A percentile compares a stretch with the other conserved stretches of the same genome.
Conservation (phyloP, 1,140 invertebrate genomes). For the Brachionus manjavacas region DNA sequence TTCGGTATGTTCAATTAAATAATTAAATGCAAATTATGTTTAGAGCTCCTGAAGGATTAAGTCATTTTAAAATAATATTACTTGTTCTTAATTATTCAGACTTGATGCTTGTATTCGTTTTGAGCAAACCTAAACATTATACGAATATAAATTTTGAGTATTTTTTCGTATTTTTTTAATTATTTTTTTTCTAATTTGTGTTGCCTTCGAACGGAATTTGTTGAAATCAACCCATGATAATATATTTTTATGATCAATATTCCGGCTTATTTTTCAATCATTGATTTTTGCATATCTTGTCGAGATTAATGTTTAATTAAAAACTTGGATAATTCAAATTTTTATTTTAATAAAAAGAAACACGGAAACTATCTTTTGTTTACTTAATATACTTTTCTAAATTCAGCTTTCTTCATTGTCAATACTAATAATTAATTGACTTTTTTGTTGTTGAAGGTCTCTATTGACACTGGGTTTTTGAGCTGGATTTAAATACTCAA, state of each 20-base stretch:
- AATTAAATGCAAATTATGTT: slow-evolving; percentile 14
- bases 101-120: neutral
- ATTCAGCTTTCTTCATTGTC: neutral
- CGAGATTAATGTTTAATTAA: slow-evolving; percentile 11
- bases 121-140: neutral
- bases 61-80: neutral
- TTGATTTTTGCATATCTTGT: neutral
- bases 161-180: neutral
- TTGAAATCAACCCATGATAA: neutral
- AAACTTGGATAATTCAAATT: neutral
- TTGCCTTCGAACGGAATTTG: neutral
- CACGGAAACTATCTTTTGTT: neutral
- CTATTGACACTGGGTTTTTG: neutral
- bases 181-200: neutral
- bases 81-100: slow-evolving; percentile 1
- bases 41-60: slow-evolving; percentile 9
- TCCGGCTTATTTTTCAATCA: neutral
- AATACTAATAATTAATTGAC: neutral
- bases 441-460: neutral
- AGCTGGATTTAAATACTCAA: neutral
- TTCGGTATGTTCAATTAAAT: neutral
- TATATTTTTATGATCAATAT: neutral
- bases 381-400: neutral
- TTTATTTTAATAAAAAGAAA: neutral
- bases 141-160: neutral